phyloP scores from a whole-genome alignment of 2,888 invertebrate species.

The Cremastobaeus sp. region DNA sequence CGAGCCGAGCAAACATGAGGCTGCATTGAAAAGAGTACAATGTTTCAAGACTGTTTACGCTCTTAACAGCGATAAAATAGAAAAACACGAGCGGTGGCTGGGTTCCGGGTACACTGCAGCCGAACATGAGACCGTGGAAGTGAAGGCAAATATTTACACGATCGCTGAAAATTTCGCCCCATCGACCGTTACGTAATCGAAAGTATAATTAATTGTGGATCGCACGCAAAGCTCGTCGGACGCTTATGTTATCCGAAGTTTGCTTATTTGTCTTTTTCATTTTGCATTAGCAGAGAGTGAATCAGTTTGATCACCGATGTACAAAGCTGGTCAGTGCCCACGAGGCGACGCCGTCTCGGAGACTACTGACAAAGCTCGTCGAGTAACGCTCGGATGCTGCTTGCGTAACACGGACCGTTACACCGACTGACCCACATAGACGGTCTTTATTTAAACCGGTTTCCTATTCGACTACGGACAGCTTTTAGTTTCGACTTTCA shows the following conservation, averaged over 20 bases:
- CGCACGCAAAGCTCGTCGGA: slow-evolving; percentile 1
- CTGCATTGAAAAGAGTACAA: slow-evolving; percentile 14
- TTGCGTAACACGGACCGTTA: slow-evolving; percentile 69
- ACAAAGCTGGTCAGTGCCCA: slow-evolving; percentile 32
- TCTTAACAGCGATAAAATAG: slow-evolving; percentile 36
- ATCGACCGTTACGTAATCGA: slow-evolving; percentile 32
- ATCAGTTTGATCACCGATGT: slow-evolving; percentile 31
- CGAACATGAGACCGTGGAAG: slow-evolving; percentile 5
- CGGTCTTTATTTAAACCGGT: slow-evolving; percentile 78
- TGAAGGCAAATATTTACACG: slow-evolving; percentile 46
- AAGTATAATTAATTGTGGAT: background rate
- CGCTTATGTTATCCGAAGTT: too few species aligned
- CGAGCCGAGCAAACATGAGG: slow-evolving; percentile 25
- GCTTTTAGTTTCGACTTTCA: slow-evolving; percentile 74
- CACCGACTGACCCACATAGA: slow-evolving; percentile 78
- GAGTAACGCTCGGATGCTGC: slow-evolving; percentile 62
- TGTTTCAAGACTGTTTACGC: slow-evolving; percentile 39
- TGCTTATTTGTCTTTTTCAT: slow-evolving; percentile 21
- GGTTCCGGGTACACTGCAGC: slow-evolving; percentile 1
- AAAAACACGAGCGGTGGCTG: slow-evolving; percentile 15
- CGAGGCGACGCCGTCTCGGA: slow-evolving; percentile 49
- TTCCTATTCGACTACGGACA: slow-evolving; percentile 70
- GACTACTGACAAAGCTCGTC: slow-evolving; percentile 63
- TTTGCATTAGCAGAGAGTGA: slow-evolving; percentile 20
- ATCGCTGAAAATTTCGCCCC: slow-evolving; percentile 20